Evolutionary conservation across 1,140 invertebrate genomes (phyloP).

Genomic region (Drosophila obscura): DNA sequence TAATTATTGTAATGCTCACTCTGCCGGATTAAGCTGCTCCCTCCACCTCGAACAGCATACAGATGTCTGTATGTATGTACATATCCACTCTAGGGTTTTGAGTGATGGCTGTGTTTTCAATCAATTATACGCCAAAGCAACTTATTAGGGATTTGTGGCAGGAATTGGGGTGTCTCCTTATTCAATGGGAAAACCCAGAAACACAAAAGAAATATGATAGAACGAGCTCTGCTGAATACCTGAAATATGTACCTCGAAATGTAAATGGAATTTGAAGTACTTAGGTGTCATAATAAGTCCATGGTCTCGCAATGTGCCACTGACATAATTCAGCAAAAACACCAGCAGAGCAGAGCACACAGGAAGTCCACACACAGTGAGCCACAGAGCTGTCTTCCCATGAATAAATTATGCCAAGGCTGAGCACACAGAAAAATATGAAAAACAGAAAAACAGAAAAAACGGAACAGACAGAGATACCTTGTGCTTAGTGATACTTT

Average conservation of each 20-base stretch:
- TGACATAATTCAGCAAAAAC: slow-evolving; percentile 19
- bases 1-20: slow-evolving; percentile 73
- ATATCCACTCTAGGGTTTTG: slow-evolving; percentile 31
- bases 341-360: background rate
- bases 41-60: slow-evolving; percentile 1
- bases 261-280: slow-evolving; percentile 7
- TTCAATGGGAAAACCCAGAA: background rate
- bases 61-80: background rate
- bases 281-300: slow-evolving; percentile 25
- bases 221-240: slow-evolving; percentile 3
- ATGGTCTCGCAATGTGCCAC: slow-evolving; percentile 7
- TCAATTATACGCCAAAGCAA: slow-evolving; percentile 60
- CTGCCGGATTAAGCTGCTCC: slow-evolving; percentile 52
- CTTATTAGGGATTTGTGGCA: slow-evolving; percentile 44
- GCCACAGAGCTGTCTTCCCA: slow-evolving; percentile 6
- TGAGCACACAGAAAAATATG: background rate
- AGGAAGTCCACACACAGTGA: slow-evolving; percentile 15
- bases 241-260: slow-evolving; percentile 5
- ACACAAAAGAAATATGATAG: background rate
- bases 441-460: slow-evolving; percentile 9
- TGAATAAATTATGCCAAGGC: slow-evolving; percentile 32
- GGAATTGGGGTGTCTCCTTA: slow-evolving; percentile 3
- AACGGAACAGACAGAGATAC: background rate
- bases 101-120: slow-evolving; percentile 61
- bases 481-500: too few relatives aligned